Percentiles rank a stretch among this genome's conserved stretches.
phyloP scores from a whole-genome alignment of 2,113 vertebrate genomes.

The Colinus virginianus region DNA sequence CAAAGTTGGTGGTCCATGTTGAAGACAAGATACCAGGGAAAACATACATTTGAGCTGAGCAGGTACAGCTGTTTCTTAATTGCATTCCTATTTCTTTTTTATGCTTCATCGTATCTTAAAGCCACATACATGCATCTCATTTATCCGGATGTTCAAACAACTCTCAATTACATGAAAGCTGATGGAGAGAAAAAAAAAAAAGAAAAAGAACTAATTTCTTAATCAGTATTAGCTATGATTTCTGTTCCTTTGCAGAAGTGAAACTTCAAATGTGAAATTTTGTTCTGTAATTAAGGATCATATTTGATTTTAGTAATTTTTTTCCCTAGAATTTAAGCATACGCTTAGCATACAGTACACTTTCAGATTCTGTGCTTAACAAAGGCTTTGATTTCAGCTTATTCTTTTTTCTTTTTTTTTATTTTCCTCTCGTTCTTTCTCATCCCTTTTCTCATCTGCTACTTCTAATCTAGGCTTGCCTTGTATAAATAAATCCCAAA shows the following conservation, averaged over 20 bases:
- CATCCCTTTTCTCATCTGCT: constrained; percentile 1
- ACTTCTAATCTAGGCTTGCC: background rate
- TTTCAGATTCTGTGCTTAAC: background rate
- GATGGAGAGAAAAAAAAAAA: background rate
- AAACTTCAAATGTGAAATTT: background rate
- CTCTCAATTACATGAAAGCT: background rate
- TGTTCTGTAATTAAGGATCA: background rate
- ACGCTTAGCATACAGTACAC: background rate
- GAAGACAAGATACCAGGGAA: background rate
- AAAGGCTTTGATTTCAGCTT: background rate
- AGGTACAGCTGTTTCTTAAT: background rate
- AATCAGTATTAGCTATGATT: background rate
- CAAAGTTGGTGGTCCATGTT: background rate
- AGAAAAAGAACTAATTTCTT: accelerated
- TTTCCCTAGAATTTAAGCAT: background rate
- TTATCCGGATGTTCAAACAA: background rate
- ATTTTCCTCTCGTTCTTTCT: background rate
- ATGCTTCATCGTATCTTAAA: background rate
- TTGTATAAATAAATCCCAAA: constrained; percentile 25
- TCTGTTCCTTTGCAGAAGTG: background rate
- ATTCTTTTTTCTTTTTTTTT: background rate
- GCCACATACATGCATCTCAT: accelerated
- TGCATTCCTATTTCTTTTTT: background rate
- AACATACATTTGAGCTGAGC: background rate
- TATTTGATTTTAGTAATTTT: accelerated